A percentile compares a stretch with the other conserved stretches of the same genome.
Evolutionary conservation across 2,113 vertebrate genomes (phyloP).

Genomic region (Emydocephalus ijimae): DNA sequence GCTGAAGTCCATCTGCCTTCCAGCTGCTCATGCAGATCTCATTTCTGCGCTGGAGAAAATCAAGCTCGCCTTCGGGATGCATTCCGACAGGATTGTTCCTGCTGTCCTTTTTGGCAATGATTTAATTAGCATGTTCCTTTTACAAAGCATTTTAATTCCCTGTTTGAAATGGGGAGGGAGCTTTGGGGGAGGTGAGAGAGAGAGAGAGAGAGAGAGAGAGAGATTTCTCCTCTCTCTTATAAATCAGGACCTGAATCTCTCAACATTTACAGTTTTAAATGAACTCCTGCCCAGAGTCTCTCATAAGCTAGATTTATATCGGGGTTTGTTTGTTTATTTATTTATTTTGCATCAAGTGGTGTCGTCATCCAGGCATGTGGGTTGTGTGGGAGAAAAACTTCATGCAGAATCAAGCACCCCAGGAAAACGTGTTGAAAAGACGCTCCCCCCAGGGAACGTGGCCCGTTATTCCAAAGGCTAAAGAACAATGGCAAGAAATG

Average conservation of each 20-base stretch:
- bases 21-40: too few species aligned
- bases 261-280: slow-evolving; percentile 81
- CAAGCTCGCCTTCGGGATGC: not conserved
- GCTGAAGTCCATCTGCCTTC: too few species aligned
- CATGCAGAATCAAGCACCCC: slow-evolving; percentile 73
- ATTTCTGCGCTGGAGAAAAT: not conserved
- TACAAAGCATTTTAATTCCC: slow-evolving; percentile 53
- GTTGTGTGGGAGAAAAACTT: slow-evolving; percentile 54
- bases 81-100: not conserved
- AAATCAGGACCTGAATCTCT: slow-evolving; percentile 75
- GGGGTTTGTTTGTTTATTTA: slow-evolving; percentile 17
- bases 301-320: slow-evolving; percentile 84
- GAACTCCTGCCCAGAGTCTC: slow-evolving; percentile 82
- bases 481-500: slow-evolving; percentile 43
- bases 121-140: slow-evolving; percentile 45
- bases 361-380: slow-evolving; percentile 69
- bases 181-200: not conserved
- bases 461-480: slow-evolving; percentile 66
- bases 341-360: slow-evolving; percentile 75
- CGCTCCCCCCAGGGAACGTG: slow-evolving; percentile 71
- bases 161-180: slow-evolving; percentile 58
- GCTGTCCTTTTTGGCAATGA: not conserved
- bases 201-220: not conserved
- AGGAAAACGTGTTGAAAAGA: slow-evolving; percentile 79
- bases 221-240: slow-evolving; percentile 21